These are phyloP conservation scores for Mesocricetus auratus DNA, from an alignment of 2,113 vertebrate genomes.

Conservation along the genomic window DNA sequence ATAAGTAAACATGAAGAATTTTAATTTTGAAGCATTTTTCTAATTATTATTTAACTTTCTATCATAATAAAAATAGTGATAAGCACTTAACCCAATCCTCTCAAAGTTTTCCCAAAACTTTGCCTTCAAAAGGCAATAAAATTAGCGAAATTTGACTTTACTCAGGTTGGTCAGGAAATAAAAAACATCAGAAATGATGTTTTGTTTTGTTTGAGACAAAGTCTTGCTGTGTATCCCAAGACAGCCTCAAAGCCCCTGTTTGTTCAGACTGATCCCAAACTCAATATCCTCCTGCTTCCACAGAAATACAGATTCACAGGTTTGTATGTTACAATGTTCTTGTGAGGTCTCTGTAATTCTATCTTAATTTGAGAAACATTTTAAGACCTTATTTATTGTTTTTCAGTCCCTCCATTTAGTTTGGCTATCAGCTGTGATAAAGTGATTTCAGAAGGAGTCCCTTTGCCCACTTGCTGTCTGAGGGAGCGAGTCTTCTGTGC, in stretches of 20 bases:
- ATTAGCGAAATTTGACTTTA: background rate
- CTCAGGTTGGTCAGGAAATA: constrained; percentile 1
- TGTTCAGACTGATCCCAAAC: background rate
- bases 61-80: background rate
- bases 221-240: background rate
- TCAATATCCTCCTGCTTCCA: background rate
- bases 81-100: background rate
- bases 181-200: background rate
- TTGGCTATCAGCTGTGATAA: background rate
- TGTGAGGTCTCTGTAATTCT: background rate
- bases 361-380: constrained; percentile 35
- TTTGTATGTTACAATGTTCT: background rate
- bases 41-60: background rate
- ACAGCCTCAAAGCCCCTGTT: background rate
- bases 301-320: background rate
- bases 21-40: background rate
- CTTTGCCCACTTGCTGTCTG: background rate
- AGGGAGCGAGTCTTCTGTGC: background rate
- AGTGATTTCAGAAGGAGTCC: background rate
- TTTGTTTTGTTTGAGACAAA: background rate
- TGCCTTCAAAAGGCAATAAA: background rate
- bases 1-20: background rate
- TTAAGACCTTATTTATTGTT: background rate
- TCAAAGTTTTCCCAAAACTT: background rate
- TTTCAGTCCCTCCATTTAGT: background rate